A percentile compares a stretch with the other conserved stretches of the same genome.
Conservation (phyloP, 2,113 vertebrate genomes). For the Tiliqua scincoides region DNA sequence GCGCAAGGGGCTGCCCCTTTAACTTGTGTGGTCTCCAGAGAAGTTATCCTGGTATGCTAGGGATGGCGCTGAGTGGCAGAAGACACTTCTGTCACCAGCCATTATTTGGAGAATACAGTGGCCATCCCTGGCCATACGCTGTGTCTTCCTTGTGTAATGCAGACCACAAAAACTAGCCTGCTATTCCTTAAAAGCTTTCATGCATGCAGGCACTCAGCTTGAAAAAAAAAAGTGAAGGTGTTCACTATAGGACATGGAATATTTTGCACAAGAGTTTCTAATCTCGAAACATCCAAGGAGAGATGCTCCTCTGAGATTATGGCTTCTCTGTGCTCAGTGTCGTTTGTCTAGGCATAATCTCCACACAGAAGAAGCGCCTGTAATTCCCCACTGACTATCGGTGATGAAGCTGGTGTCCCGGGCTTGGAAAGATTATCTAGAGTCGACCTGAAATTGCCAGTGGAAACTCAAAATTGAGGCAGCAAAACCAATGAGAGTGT, state of each 20-base stretch:
- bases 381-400: neutral
- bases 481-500: neutral
- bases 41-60: too few relatives aligned
- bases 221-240: neutral
- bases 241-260: neutral
- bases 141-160: too few relatives aligned
- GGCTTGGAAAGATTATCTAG: neutral
- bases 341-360: constrained; percentile 3
- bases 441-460: neutral
- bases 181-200: neutral
- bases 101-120: too few relatives aligned
- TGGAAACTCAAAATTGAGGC: neutral
- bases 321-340: neutral
- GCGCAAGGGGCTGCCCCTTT: too few relatives aligned
- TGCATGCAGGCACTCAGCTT: neutral
- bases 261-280: neutral
- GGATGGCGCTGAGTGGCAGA: too few relatives aligned
- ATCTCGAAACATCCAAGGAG: neutral
- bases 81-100: too few relatives aligned
- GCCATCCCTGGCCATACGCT: too few relatives aligned
- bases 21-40: too few relatives aligned
- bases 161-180: neutral
- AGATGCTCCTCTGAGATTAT: neutral
- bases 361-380: neutral
- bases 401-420: neutral